Percentiles rank a stretch among this genome's conserved stretches.
Evolutionary conservation across 2,797 vertebrate species (phyloP).

Genomic region (Chiroxiphia lanceolata): DNA sequence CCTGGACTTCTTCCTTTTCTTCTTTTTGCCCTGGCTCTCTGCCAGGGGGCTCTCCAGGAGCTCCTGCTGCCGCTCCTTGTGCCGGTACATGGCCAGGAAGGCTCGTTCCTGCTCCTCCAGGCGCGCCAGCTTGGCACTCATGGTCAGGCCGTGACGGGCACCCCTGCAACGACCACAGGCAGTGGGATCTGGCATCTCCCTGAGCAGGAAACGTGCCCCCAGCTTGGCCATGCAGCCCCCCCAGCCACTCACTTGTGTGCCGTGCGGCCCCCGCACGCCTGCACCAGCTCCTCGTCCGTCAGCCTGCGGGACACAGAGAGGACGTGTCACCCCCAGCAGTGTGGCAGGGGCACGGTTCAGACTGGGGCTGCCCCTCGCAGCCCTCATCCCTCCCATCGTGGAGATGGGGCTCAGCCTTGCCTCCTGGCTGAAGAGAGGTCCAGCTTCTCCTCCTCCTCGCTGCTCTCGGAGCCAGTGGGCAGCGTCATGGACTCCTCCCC

Average conservation of each 20-base stretch:
- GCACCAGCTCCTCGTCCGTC: slow-evolving; percentile 85
- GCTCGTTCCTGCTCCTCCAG: slow-evolving; percentile 91
- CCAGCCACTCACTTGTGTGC: slow-evolving; percentile 89
- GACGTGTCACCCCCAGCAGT: accelerated
- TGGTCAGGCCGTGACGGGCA: slow-evolving; percentile 88
- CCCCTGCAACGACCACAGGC: slow-evolving; percentile 70
- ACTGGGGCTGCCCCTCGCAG: neutral
- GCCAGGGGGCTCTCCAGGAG: accelerated
- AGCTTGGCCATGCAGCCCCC: neutral
- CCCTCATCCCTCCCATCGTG: accelerated
- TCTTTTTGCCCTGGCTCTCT: neutral
- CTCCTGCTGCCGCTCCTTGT: neutral
- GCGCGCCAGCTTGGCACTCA: slow-evolving; percentile 92
- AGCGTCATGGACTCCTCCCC: slow-evolving; percentile 72
- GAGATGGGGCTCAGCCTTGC: slow-evolving; percentile 52
- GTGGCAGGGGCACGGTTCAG: accelerated
- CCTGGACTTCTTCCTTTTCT: neutral
- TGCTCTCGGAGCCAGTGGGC: slow-evolving; percentile 57
- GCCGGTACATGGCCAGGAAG: slow-evolving; percentile 82
- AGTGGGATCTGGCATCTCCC: neutral
- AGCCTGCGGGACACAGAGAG: slow-evolving; percentile 70
- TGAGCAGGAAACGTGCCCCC: accelerated
- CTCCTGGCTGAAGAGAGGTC: slow-evolving; percentile 83
- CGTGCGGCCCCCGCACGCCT: slow-evolving; percentile 88
- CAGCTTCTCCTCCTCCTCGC: slow-evolving; percentile 78